Evolutionary conservation across 2,113 vertebrate genomes (phyloP).

Genomic region (Azemiops feae): DNA sequence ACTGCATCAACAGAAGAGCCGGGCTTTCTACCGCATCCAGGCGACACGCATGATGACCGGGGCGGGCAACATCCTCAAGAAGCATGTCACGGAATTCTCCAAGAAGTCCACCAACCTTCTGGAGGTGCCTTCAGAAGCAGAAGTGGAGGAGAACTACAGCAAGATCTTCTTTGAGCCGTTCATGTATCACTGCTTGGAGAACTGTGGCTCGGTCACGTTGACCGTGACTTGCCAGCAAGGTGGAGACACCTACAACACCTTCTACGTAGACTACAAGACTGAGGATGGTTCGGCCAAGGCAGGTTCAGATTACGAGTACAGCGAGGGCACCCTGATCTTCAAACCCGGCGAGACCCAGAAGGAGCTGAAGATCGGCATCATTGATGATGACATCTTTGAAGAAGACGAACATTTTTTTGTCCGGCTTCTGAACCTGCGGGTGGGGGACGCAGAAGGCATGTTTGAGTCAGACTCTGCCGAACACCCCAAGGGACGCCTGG

Average conservation of each 20-base stretch:
- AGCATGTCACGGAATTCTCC: slow-evolving; percentile 83
- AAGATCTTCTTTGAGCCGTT: slow-evolving; percentile 86
- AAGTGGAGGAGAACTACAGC: slow-evolving; percentile 77
- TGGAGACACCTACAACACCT: slow-evolving; percentile 83
- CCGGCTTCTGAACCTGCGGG: slow-evolving; percentile 87
- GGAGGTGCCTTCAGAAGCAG: slow-evolving; percentile 54
- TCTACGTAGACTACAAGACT: slow-evolving; percentile 94
- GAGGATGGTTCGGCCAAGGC: slow-evolving; percentile 95
- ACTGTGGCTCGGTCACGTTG: slow-evolving; percentile 85
- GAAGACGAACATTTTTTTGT: slow-evolving; percentile 98
- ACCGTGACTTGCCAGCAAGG: slow-evolving; percentile 82
- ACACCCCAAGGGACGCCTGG: slow-evolving; percentile 79
- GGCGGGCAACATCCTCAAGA: slow-evolving; percentile 90
- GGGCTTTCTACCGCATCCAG: slow-evolving; percentile 94
- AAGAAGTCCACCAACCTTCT: slow-evolving; percentile 49
- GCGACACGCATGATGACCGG: slow-evolving; percentile 94
- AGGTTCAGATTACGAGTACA: slow-evolving; percentile 92
- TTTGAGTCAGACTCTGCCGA: slow-evolving; percentile 85
- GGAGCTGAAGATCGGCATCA: slow-evolving; percentile 87
- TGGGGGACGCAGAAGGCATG: slow-evolving; percentile 92
- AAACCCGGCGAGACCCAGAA: slow-evolving; percentile 76
- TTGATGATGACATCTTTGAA: slow-evolving; percentile 97
- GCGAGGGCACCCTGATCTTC: slow-evolving; percentile 75
- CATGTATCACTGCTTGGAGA: slow-evolving; percentile 95
- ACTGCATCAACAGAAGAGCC: slow-evolving; percentile 95